Percentiles rank a stretch among this genome's conserved stretches.
phyloP scores from a whole-genome alignment of 2,888 invertebrate species.

The Drosophila quinaria region DNA sequence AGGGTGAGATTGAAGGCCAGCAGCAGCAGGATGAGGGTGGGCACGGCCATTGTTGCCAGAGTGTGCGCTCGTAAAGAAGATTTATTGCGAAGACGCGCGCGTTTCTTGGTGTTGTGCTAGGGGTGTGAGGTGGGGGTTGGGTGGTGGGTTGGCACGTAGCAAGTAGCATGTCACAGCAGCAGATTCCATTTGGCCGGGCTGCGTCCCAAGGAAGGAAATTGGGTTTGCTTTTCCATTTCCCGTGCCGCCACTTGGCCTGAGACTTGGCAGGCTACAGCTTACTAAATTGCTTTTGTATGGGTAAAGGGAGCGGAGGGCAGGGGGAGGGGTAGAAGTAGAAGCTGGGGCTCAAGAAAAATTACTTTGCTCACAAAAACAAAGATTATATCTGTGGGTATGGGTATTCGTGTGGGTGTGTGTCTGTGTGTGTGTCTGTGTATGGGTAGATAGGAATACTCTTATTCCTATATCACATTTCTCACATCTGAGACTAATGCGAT shows the following conservation, averaged over 20 bases:
- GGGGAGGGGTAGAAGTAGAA: constrained; percentile 3
- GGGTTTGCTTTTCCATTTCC: constrained; percentile 77
- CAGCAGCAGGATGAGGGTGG: constrained; percentile 46
- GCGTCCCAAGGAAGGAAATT: constrained; percentile 70
- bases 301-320: constrained; percentile 8
- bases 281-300: constrained; percentile 73
- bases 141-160: constrained; percentile 72
- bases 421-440: constrained; percentile 19
- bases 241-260: constrained; percentile 59
- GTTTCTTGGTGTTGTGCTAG: constrained; percentile 70
- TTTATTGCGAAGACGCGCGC: constrained; percentile 85
- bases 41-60: constrained; percentile 84
- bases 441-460: constrained; percentile 53
- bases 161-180: constrained; percentile 59
- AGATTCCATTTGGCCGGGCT: constrained; percentile 72
- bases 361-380: constrained; percentile 63
- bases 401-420: constrained; percentile 11
- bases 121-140: constrained; percentile 27
- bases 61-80: constrained; percentile 85
- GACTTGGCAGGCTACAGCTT: constrained; percentile 68
- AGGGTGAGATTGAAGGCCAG: constrained; percentile 4
- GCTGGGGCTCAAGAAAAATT: constrained; percentile 73
- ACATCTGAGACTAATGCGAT: constrained; percentile 82
- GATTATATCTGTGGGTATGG: constrained; percentile 46
- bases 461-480: constrained; percentile 76